Percentiles rank a stretch among this genome's conserved stretches.
Evolutionary conservation across 2,888 invertebrate species (phyloP).

Genomic region (Metalampra italica): DNA sequence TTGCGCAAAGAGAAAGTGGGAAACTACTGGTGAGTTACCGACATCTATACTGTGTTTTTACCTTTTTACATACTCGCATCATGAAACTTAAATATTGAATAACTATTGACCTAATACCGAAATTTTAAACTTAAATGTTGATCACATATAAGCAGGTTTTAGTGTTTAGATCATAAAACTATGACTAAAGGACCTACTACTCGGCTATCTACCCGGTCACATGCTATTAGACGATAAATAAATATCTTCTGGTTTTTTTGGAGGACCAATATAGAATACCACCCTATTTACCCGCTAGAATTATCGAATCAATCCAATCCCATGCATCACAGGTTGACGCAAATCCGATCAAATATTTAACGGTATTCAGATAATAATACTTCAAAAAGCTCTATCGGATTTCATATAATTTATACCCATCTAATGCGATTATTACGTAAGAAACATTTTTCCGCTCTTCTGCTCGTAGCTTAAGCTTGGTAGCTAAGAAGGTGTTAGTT

Average conservation of each 20-base stretch:
- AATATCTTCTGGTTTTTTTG: no score
- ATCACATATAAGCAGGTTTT: no score
- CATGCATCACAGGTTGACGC: slow-evolving; percentile 60
- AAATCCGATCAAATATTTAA: slow-evolving; percentile 74
- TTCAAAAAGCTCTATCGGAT: slow-evolving; percentile 40
- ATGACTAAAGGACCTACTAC: no score
- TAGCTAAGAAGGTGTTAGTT: slow-evolving; percentile 2
- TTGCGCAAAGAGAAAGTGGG: slow-evolving; percentile 63
- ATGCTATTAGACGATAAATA: no score
- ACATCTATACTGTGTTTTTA: background rate
- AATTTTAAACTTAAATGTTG: no score
- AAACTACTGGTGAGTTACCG: slow-evolving; percentile 24
- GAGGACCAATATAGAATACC: background rate
- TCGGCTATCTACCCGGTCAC: no score
- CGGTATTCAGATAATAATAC: slow-evolving; percentile 52
- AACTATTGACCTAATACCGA: no score
- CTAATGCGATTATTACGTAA: slow-evolving; percentile 59
- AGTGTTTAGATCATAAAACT: no score
- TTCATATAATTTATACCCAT: slow-evolving; percentile 50
- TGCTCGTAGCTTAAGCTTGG: slow-evolving; percentile 24
- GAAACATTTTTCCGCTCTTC: slow-evolving; percentile 33
- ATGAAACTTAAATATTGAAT: no score
- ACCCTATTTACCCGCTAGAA: slow-evolving; percentile 16
- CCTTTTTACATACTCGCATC: no score
- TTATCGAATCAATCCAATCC: slow-evolving; percentile 30